A percentile compares a stretch with the other conserved stretches of the same genome.
These are phyloP conservation scores for Enteromius radiatus DNA, from an alignment of 2,797 vertebrate genomes.

Conservation along the genomic window DNA sequence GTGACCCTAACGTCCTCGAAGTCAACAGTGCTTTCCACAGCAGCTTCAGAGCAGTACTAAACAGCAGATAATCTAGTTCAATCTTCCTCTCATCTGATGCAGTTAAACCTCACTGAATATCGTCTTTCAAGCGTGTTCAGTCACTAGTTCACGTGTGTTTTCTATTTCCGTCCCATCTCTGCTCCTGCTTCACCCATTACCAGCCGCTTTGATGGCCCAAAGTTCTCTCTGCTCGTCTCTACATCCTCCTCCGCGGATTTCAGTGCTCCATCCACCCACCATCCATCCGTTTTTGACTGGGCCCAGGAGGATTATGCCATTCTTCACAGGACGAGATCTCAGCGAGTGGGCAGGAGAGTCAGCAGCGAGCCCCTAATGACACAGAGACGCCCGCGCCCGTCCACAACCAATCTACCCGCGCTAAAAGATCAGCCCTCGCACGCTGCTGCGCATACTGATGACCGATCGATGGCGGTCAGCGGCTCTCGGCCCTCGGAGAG, in stretches of 20 bases:
- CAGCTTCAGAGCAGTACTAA: background rate
- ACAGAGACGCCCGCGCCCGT: constrained; percentile 62
- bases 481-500: constrained; percentile 54
- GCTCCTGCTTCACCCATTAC: constrained; percentile 34
- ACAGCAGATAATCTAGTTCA: background rate
- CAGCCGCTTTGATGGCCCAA: constrained; percentile 35
- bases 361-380: constrained; percentile 66
- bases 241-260: constrained; percentile 56
- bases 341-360: constrained; percentile 63
- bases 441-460: constrained; percentile 60
- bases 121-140: background rate
- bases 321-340: constrained; percentile 61
- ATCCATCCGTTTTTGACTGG: constrained; percentile 57
- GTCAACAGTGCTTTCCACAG: background rate
- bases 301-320: constrained; percentile 64
- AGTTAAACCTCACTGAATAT: background rate
- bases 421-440: constrained; percentile 62
- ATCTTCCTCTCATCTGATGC: background rate
- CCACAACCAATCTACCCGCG: constrained; percentile 61
- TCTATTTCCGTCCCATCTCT: constrained; percentile 12
- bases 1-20: background rate
- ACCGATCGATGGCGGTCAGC: constrained; percentile 60
- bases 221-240: constrained; percentile 41
- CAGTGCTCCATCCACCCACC: constrained; percentile 63
- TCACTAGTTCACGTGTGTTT: background rate